Percentiles rank a stretch among this genome's conserved stretches.
These are phyloP conservation scores for Euwallacea fornicatus DNA, from an alignment of 1,140 invertebrate genomes.

Conservation along the genomic window DNA sequence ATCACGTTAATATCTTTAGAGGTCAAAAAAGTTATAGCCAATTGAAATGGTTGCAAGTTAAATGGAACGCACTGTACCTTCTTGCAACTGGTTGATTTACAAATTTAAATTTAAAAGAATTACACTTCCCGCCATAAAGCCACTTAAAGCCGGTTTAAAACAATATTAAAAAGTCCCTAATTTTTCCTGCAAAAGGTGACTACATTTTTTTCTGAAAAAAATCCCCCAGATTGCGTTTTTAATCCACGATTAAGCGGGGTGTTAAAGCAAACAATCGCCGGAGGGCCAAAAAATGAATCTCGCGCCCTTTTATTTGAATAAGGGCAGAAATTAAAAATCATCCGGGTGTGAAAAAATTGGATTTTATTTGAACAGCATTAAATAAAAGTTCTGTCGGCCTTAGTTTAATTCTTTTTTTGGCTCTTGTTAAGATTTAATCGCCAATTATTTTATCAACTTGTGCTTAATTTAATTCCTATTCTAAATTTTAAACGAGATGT, in stretches of 20 bases:
- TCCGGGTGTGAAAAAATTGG: slow-evolving; percentile 30
- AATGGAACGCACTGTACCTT: too few relatives aligned
- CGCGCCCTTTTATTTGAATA: slow-evolving; percentile 37
- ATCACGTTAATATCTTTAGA: too few relatives aligned
- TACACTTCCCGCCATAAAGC: too few relatives aligned
- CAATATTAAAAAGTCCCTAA: neutral
- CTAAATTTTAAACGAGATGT: too few relatives aligned
- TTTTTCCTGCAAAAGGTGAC: neutral
- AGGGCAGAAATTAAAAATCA: slow-evolving; percentile 38
- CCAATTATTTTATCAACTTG: neutral
- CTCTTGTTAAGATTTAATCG: neutral
- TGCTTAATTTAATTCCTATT: too few relatives aligned
- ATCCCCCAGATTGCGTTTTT: slow-evolving; percentile 17
- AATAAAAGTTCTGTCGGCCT: slow-evolving; percentile 28
- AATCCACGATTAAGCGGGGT: slow-evolving; percentile 29
- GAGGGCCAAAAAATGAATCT: slow-evolving; percentile 34
- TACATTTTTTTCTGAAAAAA: slow-evolving; percentile 8
- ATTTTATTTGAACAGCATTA: slow-evolving; percentile 31
- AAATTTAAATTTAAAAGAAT: too few relatives aligned
- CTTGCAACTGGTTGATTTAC: too few relatives aligned
- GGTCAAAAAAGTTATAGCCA: too few relatives aligned
- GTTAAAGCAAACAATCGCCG: slow-evolving; percentile 34
- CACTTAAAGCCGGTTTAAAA: neutral
- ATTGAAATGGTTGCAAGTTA: too few relatives aligned
- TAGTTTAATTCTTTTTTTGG: slow-evolving; percentile 12